Evolutionary conservation across 37 sponge, comb jelly and placozoan species (phyloP), one percentile per base, ranked within the genome.

Genomic region (Amphimedon queenslandica): DNA sequence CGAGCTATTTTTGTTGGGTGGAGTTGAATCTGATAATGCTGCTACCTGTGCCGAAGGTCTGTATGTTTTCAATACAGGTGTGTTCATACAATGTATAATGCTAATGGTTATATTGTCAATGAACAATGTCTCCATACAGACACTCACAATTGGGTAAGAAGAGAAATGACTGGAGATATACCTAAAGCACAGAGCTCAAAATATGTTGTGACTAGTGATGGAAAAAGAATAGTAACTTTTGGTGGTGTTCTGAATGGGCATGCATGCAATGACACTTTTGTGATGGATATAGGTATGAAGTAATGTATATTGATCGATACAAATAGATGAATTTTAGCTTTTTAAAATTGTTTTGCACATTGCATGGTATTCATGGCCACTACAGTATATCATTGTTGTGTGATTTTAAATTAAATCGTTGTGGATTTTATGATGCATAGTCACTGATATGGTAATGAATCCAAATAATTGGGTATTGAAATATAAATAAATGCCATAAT

Each of bases 201-300:
- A 5, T 55, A 55, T 57, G 83, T 77, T 63, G 76, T 84, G 28
- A 39, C 38, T 25, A 25, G 56, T 21, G 71, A 71, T 3, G 63
- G 57, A 25, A n/a, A n/a, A n/a, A 71, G 65, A 55, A 16, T 89
- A n/a, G 55, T 84, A 36, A 82, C 80, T 2, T 89, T 89, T 76
- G 90, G 90, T 47, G 90, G 90, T 31, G 71, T 89, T n/a, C 58
- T 80, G 27, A 47, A 64, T 6, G 81, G 81, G 28, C 37, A 83
- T 27, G 85, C 84, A 2, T 42, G 74, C 27, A 75, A 83, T 43
- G 55, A 21, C 16, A 43, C 70, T 1, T 57, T 79, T 42, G 51
- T 31, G 0, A 30, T 89, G 37, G 61, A 89, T n/a, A 27, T 67
- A 29, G 58, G 78, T 84, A 53, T 35, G 76, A 24, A 8, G 28